Evolutionary conservation across 2,888 invertebrate genomes (phyloP), one percentile per base, ranked within the genome.

Genomic region (Abrostola triplasia): DNA sequence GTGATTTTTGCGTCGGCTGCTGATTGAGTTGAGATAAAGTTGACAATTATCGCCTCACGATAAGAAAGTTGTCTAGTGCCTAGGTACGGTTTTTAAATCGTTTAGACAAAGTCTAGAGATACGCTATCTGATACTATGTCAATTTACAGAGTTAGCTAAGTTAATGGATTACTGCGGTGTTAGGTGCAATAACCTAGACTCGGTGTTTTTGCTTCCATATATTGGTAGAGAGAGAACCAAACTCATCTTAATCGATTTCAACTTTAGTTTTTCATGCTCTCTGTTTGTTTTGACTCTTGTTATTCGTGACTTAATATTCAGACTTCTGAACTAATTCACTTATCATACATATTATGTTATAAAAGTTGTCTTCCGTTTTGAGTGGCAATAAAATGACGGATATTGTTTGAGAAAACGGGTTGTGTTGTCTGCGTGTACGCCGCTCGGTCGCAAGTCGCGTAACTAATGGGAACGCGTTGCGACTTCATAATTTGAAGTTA

Each of bases 401-500:
- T 55, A 60, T 52, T 64, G 57, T 74, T 44, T 12, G 52, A 59
- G 40, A 57, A 56, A 64, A 53, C 55, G 38, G 5, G 52, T 59
- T 56, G 53, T 67, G 70, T 68, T 67, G 54, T 67, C 50, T 68
- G 50, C 58, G 56, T 59, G 63, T 70, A 50, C 55, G 66, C 65
- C 59, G 62, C 57, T 67, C 56, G 50, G 68, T 56, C 61, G 62
- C 76, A 67, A 81, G 77, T 79, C 83, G 83, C 84, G 85, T 76
- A 77, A 87, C 84, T 73, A 84, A 83, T 83, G 68, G 74, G 69
- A 82, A 90, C 89, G 86, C 83, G 84, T 71, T 74, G 67, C 70
- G 90, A 90, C 88, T 91, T 67, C 75, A 79, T 85, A 86, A 90
- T 87, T 87, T 69, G 60, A 76, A 56, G 83, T 89, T 89, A 90